Percentiles rank a stretch among this genome's conserved stretches.
phyloP scores from a whole-genome alignment of 2,113 vertebrate genomes.

The Melozone crissalis region DNA sequence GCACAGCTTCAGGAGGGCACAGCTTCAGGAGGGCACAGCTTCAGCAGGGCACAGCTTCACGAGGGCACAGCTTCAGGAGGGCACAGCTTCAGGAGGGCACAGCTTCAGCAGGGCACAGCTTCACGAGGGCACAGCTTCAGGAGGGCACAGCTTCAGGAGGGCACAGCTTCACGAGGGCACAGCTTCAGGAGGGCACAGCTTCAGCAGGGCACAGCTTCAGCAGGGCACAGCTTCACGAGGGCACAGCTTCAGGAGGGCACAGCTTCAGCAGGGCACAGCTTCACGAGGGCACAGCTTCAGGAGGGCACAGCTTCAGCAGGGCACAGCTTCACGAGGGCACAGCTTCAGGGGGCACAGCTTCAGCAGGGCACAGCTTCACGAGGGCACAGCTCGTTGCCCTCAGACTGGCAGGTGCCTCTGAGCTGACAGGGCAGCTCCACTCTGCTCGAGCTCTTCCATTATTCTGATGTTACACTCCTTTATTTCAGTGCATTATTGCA shows the following conservation, averaged over 20 bases:
- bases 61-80: background rate
- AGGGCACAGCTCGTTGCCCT: background rate
- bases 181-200: background rate
- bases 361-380: background rate
- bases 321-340: background rate
- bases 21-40: no score
- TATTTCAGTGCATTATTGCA: background rate
- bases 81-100: no score
- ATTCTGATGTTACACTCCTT: background rate
- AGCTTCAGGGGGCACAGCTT: background rate
- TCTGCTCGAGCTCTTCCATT: background rate
- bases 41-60: no score
- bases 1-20: background rate
- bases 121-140: background rate
- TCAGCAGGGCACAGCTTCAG: background rate
- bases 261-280: background rate
- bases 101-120: no score
- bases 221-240: background rate
- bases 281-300: background rate
- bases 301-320: background rate
- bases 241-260: background rate
- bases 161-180: background rate
- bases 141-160: no score
- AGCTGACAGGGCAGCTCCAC: background rate
- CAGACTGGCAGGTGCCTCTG: background rate